Conservation (phyloP, 2,888 invertebrate genomes). For the Pardosa pseudoannulata region DNA sequence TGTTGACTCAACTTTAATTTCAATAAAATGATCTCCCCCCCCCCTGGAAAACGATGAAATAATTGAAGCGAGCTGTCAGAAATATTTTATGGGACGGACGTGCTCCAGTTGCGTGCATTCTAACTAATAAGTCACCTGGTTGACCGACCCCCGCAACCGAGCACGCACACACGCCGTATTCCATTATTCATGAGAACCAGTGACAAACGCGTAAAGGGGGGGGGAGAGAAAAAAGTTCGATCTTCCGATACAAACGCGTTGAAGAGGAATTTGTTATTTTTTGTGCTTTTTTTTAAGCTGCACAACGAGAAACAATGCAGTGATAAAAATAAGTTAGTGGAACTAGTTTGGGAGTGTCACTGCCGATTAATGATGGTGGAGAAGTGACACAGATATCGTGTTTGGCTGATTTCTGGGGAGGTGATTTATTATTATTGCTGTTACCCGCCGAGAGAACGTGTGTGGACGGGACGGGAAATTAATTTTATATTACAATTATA, state of each 20-base stretch:
- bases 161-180: too few species aligned
- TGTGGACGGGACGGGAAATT: too few species aligned
- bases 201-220: background rate
- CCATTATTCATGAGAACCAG: slow-evolving; percentile 1
- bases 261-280: background rate
- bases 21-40: background rate
- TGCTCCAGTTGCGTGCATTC: background rate
- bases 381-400: too few species aligned
- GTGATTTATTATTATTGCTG: too few species aligned
- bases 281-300: background rate
- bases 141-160: background rate
- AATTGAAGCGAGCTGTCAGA: background rate
- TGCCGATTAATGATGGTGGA: too few species aligned
- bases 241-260: background rate
- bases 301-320: background rate
- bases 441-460: too few species aligned
- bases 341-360: too few species aligned
- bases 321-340: too few species aligned
- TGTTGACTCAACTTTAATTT: background rate
- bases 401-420: too few species aligned
- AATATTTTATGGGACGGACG: background rate
- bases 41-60: background rate
- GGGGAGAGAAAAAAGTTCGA: background rate
- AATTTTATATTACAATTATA: too few species aligned
- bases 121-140: slow-evolving; percentile 6